These are phyloP conservation scores for Rhopalosiphum padi DNA, from an alignment of 1,140 invertebrate species.

Conservation along the genomic window DNA sequence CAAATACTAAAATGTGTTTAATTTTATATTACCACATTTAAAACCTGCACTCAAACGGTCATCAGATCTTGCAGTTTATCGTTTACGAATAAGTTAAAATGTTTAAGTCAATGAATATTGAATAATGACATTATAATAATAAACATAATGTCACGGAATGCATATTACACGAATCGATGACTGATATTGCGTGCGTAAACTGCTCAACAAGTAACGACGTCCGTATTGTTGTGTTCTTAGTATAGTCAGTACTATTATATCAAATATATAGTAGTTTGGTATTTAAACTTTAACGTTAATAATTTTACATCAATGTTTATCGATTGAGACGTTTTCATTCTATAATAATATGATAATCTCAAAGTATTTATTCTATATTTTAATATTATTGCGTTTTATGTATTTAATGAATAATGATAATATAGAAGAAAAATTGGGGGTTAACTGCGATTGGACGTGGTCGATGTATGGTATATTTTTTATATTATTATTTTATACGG, in stretches of 20 bases:
- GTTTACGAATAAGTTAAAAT: background rate
- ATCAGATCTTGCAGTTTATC: background rate
- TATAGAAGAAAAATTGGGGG: too few relatives aligned
- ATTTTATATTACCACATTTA: background rate
- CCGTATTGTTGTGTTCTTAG: background rate
- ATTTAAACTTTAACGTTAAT: background rate
- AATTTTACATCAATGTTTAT: background rate
- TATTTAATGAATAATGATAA: too few relatives aligned
- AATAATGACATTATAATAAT: background rate
- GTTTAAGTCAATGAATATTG: background rate
- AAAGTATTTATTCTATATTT: too few relatives aligned
- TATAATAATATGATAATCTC: too few relatives aligned
- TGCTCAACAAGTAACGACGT: conserved; percentile 32
- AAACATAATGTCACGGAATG: background rate
- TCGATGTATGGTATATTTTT: too few relatives aligned
- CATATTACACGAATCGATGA: background rate
- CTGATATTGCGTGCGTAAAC: background rate
- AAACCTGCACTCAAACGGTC: background rate
- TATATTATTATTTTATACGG: background rate
- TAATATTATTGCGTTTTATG: too few relatives aligned
- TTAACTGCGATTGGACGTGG: too few relatives aligned
- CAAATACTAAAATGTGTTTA: background rate
- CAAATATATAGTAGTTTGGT: background rate
- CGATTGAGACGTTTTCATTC: background rate
- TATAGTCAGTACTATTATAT: background rate